Conservation (phyloP, 2,888 invertebrate genomes). For the Rhamnusium bicolor region DNA sequence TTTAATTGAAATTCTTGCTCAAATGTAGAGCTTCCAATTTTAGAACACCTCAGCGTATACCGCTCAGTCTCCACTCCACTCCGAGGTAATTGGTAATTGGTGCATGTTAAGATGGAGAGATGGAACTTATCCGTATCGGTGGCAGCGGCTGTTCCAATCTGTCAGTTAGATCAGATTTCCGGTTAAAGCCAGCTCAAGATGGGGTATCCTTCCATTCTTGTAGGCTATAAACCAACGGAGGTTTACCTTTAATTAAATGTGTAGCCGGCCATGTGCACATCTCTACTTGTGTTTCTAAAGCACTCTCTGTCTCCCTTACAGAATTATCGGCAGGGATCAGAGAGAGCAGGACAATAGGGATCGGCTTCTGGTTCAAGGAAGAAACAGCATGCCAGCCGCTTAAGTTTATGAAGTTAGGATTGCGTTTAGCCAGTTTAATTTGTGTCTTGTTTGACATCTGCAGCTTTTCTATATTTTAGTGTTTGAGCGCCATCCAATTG, state of each 20-base stretch:
- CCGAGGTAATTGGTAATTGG: slow-evolving; percentile 28
- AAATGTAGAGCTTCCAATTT: neutral
- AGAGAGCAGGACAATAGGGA: neutral
- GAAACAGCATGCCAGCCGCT: slow-evolving; percentile 30
- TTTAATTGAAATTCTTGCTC: slow-evolving; percentile 21
- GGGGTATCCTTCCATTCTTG: slow-evolving; percentile 32
- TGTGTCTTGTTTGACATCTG: slow-evolving; percentile 48
- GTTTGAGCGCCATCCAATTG: neutral
- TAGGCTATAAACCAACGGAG: slow-evolving; percentile 43
- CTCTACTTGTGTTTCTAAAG: slow-evolving; percentile 23
- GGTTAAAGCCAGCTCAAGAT: slow-evolving; percentile 34
- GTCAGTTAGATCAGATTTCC: slow-evolving; percentile 45
- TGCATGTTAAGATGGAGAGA: slow-evolving; percentile 24
- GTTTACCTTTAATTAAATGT: slow-evolving; percentile 57
- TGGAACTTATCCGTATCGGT: slow-evolving; percentile 1
- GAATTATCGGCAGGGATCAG: neutral
- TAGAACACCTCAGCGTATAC: neutral
- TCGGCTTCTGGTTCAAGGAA: neutral
- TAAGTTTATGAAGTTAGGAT: slow-evolving; percentile 49
- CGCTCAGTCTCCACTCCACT: slow-evolving; percentile 9
- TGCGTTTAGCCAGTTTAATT: slow-evolving; percentile 55
- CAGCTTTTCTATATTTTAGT: slow-evolving; percentile 27
- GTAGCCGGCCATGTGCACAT: slow-evolving; percentile 44
- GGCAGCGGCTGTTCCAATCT: slow-evolving; percentile 30
- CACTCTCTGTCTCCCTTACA: neutral